phyloP scores from a whole-genome alignment of 2,888 invertebrate genomes.

The Pyrrhia umbra region DNA sequence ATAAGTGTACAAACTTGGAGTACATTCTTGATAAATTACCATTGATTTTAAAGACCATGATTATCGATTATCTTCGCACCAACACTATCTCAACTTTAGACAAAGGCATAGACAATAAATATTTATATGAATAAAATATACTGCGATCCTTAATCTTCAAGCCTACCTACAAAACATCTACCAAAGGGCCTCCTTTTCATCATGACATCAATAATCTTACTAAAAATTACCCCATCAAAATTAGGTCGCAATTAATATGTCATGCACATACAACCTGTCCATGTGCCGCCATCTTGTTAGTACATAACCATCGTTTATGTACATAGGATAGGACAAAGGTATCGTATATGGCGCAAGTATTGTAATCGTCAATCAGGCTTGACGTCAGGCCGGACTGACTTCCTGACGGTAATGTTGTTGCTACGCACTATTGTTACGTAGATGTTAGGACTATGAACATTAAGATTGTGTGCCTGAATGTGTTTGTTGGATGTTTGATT shows the following conservation, averaged over 20 bases:
- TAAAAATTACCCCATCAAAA: conserved; percentile 16
- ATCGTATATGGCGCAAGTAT: conserved; percentile 32
- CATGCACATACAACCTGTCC: conserved; percentile 11
- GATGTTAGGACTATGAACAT: not conserved
- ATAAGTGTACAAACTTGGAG: too few relatives aligned
- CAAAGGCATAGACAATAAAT: too few relatives aligned
- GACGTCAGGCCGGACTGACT: conserved; percentile 48
- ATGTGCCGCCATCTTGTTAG: conserved; percentile 22
- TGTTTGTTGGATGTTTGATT: not conserved
- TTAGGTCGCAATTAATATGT: conserved; percentile 35
- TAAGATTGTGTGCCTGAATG: not conserved
- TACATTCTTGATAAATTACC: too few relatives aligned
- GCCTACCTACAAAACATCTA: not conserved
- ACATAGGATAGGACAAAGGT: conserved; percentile 5
- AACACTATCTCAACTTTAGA: too few relatives aligned
- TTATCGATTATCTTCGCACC: too few relatives aligned
- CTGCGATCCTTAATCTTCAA: not conserved
- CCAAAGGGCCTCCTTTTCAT: not conserved
- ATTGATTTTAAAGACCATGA: too few relatives aligned
- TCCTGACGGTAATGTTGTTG: conserved; percentile 42
- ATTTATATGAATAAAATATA: too few relatives aligned
- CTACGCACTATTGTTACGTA: conserved; percentile 41
- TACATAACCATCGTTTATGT: conserved; percentile 15
- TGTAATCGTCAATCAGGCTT: conserved; percentile 28
- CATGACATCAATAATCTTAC: not conserved